Conservation (phyloP, 2,888 invertebrate genomes). For the Liodrosophila aerea region DNA sequence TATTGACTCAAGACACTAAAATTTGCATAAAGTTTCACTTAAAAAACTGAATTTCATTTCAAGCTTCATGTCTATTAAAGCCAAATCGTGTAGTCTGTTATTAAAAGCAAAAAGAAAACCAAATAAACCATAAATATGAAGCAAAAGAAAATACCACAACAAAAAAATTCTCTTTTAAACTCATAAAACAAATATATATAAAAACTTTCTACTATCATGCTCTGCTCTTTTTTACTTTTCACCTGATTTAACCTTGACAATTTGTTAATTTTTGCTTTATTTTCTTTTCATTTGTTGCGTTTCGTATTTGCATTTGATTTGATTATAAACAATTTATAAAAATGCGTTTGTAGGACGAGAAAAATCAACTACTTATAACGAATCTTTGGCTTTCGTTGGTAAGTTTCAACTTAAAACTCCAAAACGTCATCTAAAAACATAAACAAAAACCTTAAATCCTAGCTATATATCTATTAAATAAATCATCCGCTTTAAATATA, state of each 20-base stretch:
- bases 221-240: constrained; percentile 85
- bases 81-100: constrained; percentile 30
- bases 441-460: constrained; percentile 48
- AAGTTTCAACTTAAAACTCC: constrained; percentile 85
- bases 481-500: constrained; percentile 61
- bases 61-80: constrained; percentile 9
- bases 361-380: constrained; percentile 97
- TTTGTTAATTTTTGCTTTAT: constrained; percentile 29
- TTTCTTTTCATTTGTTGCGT: constrained; percentile 33
- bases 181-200: constrained; percentile 68
- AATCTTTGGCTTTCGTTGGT: constrained; percentile 98
- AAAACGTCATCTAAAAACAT: constrained; percentile 44
- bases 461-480: constrained; percentile 58
- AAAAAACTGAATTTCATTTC: neutral
- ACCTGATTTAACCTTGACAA: constrained; percentile 74
- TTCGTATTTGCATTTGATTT: constrained; percentile 19
- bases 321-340: constrained; percentile 54
- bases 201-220: constrained; percentile 78
- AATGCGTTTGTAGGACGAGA: constrained; percentile 91
- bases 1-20: no score
- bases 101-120: constrained; percentile 43
- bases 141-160: constrained; percentile 40
- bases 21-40: neutral
- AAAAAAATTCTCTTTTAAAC: constrained; percentile 55
- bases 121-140: constrained; percentile 36